phyloP scores from a whole-genome alignment of 1,140 invertebrate genomes.

The Uloborus diversus region DNA sequence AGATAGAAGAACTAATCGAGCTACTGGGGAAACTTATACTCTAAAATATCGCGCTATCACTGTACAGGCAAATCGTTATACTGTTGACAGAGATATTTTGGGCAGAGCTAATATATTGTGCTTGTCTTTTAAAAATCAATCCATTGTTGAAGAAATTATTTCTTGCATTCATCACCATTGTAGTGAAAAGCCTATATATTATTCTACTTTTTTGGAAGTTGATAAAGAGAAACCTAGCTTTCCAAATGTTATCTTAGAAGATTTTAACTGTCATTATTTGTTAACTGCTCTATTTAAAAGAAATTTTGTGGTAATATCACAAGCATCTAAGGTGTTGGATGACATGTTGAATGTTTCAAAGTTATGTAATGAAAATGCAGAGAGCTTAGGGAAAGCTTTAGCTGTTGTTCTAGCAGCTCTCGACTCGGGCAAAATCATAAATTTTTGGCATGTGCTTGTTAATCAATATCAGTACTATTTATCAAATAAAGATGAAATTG shows the following conservation, averaged over 20 bases:
- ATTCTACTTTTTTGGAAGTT: background rate
- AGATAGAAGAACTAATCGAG: background rate
- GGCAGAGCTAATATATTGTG: conserved; percentile 28
- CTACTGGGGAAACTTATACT: background rate
- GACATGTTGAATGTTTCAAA: background rate
- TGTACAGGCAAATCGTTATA: background rate
- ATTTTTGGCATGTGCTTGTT: conserved; percentile 15
- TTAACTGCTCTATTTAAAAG: conserved; percentile 31
- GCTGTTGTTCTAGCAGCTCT: background rate
- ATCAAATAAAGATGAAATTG: conserved; percentile 1
- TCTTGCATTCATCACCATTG: conserved; percentile 14
- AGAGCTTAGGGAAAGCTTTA: conserved; percentile 26
- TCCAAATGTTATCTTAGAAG: background rate
- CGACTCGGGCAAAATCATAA: conserved; percentile 31
- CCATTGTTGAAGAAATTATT: conserved; percentile 16
- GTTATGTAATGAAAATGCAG: background rate
- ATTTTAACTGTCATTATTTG: conserved; percentile 36
- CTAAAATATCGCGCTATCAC: background rate
- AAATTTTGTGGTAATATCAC: conserved; percentile 8
- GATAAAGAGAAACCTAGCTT: background rate
- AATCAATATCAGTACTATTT: conserved; percentile 9
- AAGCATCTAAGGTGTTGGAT: background rate
- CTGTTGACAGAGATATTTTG: background rate
- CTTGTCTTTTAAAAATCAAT: background rate
- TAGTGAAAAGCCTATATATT: conserved; percentile 26